Base-by-base conservation (phyloP, 2,113 vertebrate genomes). In the Rhinopomastus cyanomelas region DNA sequence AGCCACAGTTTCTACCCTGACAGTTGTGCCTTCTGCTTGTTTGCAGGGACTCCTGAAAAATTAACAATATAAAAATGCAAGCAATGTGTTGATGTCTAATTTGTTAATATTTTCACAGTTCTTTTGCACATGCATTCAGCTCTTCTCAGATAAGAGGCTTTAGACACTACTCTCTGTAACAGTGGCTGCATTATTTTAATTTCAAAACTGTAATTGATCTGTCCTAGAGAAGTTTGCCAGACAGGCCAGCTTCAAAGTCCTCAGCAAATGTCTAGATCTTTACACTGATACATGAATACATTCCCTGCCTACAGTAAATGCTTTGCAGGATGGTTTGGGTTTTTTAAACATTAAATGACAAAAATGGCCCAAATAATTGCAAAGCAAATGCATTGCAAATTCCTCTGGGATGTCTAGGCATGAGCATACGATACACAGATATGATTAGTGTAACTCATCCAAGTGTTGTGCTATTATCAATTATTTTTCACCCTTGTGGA, bases 241-340 rank as follows among this genome's bases (percentile, higher is more conserved):
- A 21, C 69, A 76, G 76, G 25, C 52, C 78, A 17, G 52, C 85
- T 89, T 93, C 87, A 61, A 93, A 85, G 51, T 87, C 67, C 66
- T 66, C 66, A 39, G 30, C 60, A 52, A 48, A 5, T 76, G 21
- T 75, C 57, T 59, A 34, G 32, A 42, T 81, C 21, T 75, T 67
- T 78, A 16, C 53, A 37, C 80, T 91, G 29, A 16, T 68, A 22
- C 26, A 20, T 46, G 2, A 72, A 17, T 88, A 25, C 16, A 15
- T 75, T 86, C 53, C 27, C 36, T 89, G 60, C 32, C 61, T 39
- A 53, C 34, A 36, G 12, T 44, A 56, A 67, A 29, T 78, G 37
- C 36, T 81, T 76, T 86, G 12, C 67, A 26, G 39, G 8, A 44
- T 57, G 21, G 32, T 34, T 12, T 57, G 19, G n/a, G 30, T 12